phyloP scores from a whole-genome alignment of 2,888 invertebrate species.

The Metallyticus violacea region DNA sequence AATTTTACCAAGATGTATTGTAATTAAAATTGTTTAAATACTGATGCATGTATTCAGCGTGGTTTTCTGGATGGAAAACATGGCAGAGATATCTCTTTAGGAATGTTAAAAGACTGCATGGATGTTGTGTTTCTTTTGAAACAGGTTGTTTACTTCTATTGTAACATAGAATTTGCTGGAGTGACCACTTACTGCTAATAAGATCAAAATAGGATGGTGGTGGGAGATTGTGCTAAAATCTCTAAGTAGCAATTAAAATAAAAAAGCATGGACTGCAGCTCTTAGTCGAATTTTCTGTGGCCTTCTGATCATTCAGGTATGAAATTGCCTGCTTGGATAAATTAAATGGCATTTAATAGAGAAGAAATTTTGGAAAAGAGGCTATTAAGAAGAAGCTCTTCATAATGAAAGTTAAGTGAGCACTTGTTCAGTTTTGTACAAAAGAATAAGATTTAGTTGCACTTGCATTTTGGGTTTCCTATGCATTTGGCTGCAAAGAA shows the following conservation, averaged over 20 bases:
- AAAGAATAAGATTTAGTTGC: not conserved
- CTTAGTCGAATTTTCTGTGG: not conserved
- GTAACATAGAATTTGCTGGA: not conserved
- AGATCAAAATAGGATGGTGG: not conserved
- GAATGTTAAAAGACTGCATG: not conserved
- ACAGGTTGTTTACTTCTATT: not conserved
- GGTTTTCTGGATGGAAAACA: not conserved
- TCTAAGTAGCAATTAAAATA: not conserved
- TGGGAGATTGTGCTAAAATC: not conserved
- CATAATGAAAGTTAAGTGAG: not conserved
- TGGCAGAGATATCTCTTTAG: not conserved
- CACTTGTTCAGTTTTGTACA: not conserved
- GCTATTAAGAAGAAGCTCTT: too few relatives aligned
- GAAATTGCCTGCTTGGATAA: not conserved
- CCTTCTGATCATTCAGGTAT: not conserved
- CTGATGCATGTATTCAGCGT: not conserved
- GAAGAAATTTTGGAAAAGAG: too few relatives aligned
- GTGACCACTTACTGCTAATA: not conserved
- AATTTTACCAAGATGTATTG: too few relatives aligned
- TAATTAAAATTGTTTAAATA: not conserved
- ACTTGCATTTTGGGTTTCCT: not conserved
- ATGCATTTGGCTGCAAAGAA: not conserved
- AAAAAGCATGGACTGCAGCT: not conserved
- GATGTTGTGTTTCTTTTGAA: not conserved
- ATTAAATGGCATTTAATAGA: too few relatives aligned